Base-by-base conservation (phyloP, 2,113 vertebrate genomes). In the Smithornis capensis region DNA sequence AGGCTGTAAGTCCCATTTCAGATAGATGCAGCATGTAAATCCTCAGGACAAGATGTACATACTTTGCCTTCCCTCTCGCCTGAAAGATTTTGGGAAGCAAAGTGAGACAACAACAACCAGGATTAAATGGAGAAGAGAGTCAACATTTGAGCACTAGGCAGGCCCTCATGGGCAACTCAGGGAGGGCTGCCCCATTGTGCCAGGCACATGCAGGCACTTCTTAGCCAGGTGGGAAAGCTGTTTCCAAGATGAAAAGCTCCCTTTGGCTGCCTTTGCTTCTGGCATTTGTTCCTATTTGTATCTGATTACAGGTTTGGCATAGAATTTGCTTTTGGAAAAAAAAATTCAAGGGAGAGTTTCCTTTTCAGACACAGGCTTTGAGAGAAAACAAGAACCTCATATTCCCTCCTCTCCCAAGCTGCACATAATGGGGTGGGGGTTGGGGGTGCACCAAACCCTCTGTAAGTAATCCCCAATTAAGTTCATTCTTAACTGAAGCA, bases 171-270 rank as follows among this genome's bases (percentile, higher is more conserved):
- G n/a, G 27, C 1, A 3, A 80, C 67, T 77, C 5, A 1, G 45
- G 21, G 8, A 92, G 35, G 22, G 44, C 60, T 83, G 52, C 38
- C n/a, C 31, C 44, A 71, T 52, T 0, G 0, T 49, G 65, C 44
- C 80, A 87, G 40, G 83, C 19, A 40, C 37, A 68, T 14, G 42
- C 1, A 4, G 25, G 49, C 47, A 80, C 52, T 86, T 86, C 50
- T 35, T 64, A 28, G 69, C 53, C 80, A 92, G 92, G 74, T 90
- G 50, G 70, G 55, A 94, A 95, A 93, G 45, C 5, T 3, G 50
- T 63, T 96, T 92, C 68, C 35, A 67, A 77, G 77, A 97, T 68
- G 3, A 87, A 97, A 96, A 91, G 59, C 47, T 94, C 70, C 59
- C 12, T 87, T 52, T 92, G 74, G 83, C 79, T 81, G 74, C 45